Base-by-base conservation (phyloP, 2,113 vertebrate species). In the Pollachius pollachius region DNA sequence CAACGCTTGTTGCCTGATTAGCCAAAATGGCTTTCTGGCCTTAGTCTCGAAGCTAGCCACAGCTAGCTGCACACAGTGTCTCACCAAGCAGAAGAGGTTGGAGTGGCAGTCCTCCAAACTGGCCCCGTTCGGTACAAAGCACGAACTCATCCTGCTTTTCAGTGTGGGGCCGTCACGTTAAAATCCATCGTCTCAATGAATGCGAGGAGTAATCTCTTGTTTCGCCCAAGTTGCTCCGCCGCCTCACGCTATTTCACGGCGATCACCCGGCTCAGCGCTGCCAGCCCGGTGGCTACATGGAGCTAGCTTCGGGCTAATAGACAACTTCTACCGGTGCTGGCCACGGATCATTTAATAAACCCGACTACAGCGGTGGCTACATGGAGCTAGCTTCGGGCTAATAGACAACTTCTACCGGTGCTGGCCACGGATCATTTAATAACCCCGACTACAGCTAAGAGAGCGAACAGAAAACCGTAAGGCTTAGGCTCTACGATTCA, bases 21-120 rank as follows among this genome's bases (percentile, higher is more conserved):
- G 87, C 89, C 87, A 90, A 90, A 89, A 90, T 90, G 89, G 89
- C 88, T 89, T 89, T 91, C 82, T 81, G 89, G 85, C 87, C 88
- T 89, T 81, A 82, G 60, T 56, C 79, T 68, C 34, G 12, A 9
- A 48, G 41, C 41, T 48, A 48, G 41, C 41, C 41, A 13, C 41
- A 71, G 86, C 86, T 81, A 83, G 79, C 81, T 69, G 91, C 80
- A 66, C 67, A 76, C 23, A 75, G 81, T 73, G 88, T 90, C 97
- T 98, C 89, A 98, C 97, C 96, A 99, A 93, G 92, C 95, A 98
- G 94, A 99, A 99, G 84, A 99, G 95, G 91, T 99, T 99, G 92
- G 96, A 99, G 93, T 98, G 96, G 95, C 97, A 99, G 92, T 99
- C 97, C 94, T 99, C 97, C 94, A 99, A 94, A 92, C 96, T 99